Evolutionary conservation across 2,113 vertebrate genomes (phyloP), one percentile per base, ranked within the genome.

Genomic region (Apodemus sylvaticus): DNA sequence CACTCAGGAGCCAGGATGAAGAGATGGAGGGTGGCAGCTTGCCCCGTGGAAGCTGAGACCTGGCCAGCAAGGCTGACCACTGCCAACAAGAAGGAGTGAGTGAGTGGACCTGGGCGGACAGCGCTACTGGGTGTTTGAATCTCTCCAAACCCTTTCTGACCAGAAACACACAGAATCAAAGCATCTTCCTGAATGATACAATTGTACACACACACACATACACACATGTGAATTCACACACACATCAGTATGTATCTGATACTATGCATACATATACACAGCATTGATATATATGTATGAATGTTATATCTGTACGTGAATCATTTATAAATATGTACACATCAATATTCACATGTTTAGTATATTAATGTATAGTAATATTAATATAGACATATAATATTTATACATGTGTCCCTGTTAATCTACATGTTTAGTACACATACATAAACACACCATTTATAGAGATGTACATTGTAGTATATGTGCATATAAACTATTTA

Each of bases 151-250:
- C 3, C 87, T 34, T 93, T 13, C 34, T 19, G 73, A 36, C 24
- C 62, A 87, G 77, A 45, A 90, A 78, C 1, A 7, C 64, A 7
- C 0, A 76, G 51, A 78, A 39, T 20, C 24, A 55, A 74, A 76
- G 45, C 73, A 62, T 94, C 31, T 86, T 92, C 77, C 58, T 92
- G 14, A 94, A 16, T 12, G 53, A n/a, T 76, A 62, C 12, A 31
- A 12, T 70, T n/a, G 36, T 6, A 58, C 13, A 14, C 39, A 10
- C 2, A 51, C 36, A 55, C 34, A 81, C 1, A 76, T 29, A 82
- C 11, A n/a, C 34, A 58, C 34, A 78, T 19, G 19, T 8, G 58
- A 20, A 58, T 11, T 5, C 76, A 51, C 76, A 78, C 76, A 78
- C 16, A 53, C 31, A 58, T 11, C 11, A 60, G 24, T 53, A 31